These are phyloP conservation scores for Leptonema lineaticorne DNA, from an alignment of 1,140 invertebrate species.

Conservation along the genomic window DNA sequence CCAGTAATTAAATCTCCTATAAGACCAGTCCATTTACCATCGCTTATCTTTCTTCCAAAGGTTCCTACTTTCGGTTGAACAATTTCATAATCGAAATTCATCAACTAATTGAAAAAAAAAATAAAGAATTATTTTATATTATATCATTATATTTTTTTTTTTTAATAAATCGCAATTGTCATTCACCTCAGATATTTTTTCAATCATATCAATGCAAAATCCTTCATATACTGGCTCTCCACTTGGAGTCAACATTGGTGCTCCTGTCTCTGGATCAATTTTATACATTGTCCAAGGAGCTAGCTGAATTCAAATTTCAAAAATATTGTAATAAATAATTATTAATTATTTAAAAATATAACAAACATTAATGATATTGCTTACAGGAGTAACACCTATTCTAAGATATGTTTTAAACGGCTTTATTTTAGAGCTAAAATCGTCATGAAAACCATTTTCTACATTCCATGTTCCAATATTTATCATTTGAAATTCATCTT, in stretches of 20 bases:
- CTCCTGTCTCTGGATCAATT: conserved; percentile 57
- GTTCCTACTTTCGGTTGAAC: conserved; percentile 65
- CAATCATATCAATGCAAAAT: conserved; percentile 89
- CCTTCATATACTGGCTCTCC: conserved; percentile 71
- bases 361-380: neutral
- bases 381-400: conserved; percentile 69
- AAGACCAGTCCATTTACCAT: conserved; percentile 87
- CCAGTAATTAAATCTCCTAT: conserved; percentile 86
- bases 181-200: conserved; percentile 66
- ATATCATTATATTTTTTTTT: too few relatives aligned
- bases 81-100: conserved; percentile 88
- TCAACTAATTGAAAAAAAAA: conserved; percentile 50
- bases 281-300: conserved; percentile 72
- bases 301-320: conserved; percentile 51
- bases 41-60: conserved; percentile 72
- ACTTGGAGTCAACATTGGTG: conserved; percentile 53
- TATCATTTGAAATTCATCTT: conserved; percentile 45
- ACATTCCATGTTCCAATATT: conserved; percentile 48
- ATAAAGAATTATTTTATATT: neutral
- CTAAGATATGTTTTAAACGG: conserved; percentile 68
- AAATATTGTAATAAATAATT: too few relatives aligned
- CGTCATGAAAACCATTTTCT: conserved; percentile 46
- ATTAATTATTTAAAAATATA: neutral
- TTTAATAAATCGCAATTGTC: neutral
- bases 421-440: conserved; percentile 56